Percentiles rank a stretch among this genome's conserved stretches.
Evolutionary conservation across 1,140 invertebrate genomes (phyloP).

Genomic region (Arion vulgaris): DNA sequence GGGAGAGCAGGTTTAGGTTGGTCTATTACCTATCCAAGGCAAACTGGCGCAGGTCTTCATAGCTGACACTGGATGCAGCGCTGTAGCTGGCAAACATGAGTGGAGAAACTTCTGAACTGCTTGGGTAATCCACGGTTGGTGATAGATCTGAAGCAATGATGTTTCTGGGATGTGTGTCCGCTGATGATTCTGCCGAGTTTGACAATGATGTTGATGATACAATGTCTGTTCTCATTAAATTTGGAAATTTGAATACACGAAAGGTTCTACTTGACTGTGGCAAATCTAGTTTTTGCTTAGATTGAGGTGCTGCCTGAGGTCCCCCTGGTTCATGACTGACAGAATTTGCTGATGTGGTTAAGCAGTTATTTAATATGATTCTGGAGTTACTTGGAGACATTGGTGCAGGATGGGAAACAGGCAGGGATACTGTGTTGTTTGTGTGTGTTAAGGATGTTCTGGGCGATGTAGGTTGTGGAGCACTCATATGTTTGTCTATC

Average conservation of each 20-base stretch:
- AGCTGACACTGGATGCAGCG: conserved; percentile 82
- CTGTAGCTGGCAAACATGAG: conserved; percentile 66
- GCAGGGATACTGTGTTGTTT: neutral
- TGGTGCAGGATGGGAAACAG: neutral
- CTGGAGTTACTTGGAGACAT: neutral
- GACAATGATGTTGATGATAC: neutral
- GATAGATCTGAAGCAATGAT: neutral
- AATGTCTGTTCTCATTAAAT: conserved; percentile 9
- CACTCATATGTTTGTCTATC: neutral
- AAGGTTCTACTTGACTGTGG: neutral
- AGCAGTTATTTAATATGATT: too few relatives aligned
- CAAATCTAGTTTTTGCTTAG: neutral
- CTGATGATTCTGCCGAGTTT: conserved; percentile 19
- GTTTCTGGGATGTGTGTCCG: too few relatives aligned
- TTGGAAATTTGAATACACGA: conserved; percentile 34
- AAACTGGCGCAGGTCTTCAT: conserved; percentile 92
- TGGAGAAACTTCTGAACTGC: conserved; percentile 54
- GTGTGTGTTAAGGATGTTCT: neutral
- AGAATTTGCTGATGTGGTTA: neutral
- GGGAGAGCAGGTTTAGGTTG: conserved; percentile 30
- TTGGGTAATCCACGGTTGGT: neutral
- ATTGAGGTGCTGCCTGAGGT: neutral
- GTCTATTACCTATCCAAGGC: conserved; percentile 79
- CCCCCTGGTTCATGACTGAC: neutral
- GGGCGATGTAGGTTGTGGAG: neutral